Base-by-base conservation (phyloP, 2,797 vertebrate genomes). In the Acrossocheilus fasciatus region DNA sequence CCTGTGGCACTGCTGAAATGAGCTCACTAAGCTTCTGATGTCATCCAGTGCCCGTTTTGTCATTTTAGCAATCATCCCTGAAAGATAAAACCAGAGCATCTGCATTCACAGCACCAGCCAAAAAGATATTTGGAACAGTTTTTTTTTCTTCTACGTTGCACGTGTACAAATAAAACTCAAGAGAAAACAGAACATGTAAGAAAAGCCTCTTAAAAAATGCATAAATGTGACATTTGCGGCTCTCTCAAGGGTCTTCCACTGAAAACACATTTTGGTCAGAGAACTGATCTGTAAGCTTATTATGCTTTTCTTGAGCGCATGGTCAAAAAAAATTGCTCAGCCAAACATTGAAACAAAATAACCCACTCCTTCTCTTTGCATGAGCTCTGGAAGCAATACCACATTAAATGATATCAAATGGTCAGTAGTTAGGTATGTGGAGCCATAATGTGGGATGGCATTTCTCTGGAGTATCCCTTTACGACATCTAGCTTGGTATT, bases 121-220 rank as follows among this genome's bases (percentile, higher is more conserved):
- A 64, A 74, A 7, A n/a, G 26, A 36, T 8, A 11, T 52, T 62
- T 43, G 39, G 20, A 18, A 17, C 39, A 4, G 18, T 73, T 72
- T 20, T 3, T 3, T 54, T 20, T 57, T 20, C 36, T 20, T 57
- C 15, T 47, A 12, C 45, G 36, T 10, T 59, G 23, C 39, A 36
- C 5, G 11, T 84, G 73, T 52, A 50, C 36, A 50, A 50, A 17
- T 10, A 26, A 34, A 82, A 70, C 15, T 4, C 69, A 72, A 45
- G 47, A 70, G 66, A 68, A 78, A 41, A 68, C 43, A 36, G n/a
- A n/a, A 69, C 43, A 77, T 77, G 62, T 69, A 52, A 26, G 34
- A 23, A 66, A 85, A 57, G 45, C 50, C 66, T 79, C 17, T 79
- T 85, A 6, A 79, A 84, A 83, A 72, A 79, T 85, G 64, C 50